Percentiles rank a stretch among this genome's conserved stretches.
These are phyloP conservation scores for Thomomys bottae DNA, from an alignment of 2,113 vertebrate genomes.

Conservation along the genomic window DNA sequence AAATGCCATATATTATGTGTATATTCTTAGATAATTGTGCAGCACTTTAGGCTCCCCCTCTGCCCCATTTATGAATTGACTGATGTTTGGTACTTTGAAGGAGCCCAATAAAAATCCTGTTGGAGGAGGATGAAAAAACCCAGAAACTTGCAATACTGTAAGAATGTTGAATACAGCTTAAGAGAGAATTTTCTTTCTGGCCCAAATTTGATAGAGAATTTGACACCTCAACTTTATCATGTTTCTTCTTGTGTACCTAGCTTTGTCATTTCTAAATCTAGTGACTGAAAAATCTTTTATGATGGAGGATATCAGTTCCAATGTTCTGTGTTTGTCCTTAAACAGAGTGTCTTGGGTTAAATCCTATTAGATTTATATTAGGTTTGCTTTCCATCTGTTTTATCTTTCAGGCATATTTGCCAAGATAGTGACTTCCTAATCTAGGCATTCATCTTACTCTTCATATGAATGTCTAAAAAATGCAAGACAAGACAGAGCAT, in stretches of 20 bases:
- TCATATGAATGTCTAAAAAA: neutral
- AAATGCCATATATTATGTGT: slow-evolving; percentile 42
- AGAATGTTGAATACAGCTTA: neutral
- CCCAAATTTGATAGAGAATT: neutral
- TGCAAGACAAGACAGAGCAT: fast-evolving
- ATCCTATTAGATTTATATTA: neutral
- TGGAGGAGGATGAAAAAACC: neutral
- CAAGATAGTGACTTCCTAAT: neutral
- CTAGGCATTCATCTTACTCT: neutral
- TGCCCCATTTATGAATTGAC: slow-evolving; percentile 1
- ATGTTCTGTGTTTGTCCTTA: neutral
- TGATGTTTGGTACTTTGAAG: neutral
- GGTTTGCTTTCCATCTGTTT: neutral
- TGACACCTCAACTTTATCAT: neutral
- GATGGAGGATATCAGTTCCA: neutral
- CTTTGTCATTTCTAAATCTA: neutral
- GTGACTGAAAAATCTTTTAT: neutral
- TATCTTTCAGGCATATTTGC: neutral
- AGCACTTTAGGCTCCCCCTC: neutral
- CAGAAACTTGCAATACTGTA: neutral
- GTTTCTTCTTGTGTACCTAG: neutral
- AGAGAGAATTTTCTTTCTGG: neutral
- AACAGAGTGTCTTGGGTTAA: slow-evolving; percentile 19
- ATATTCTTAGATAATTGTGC: slow-evolving; percentile 41
- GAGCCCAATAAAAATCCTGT: slow-evolving; percentile 1